Conservation (phyloP, 2,113 vertebrate genomes). For the Copsychus sechellarum region DNA sequence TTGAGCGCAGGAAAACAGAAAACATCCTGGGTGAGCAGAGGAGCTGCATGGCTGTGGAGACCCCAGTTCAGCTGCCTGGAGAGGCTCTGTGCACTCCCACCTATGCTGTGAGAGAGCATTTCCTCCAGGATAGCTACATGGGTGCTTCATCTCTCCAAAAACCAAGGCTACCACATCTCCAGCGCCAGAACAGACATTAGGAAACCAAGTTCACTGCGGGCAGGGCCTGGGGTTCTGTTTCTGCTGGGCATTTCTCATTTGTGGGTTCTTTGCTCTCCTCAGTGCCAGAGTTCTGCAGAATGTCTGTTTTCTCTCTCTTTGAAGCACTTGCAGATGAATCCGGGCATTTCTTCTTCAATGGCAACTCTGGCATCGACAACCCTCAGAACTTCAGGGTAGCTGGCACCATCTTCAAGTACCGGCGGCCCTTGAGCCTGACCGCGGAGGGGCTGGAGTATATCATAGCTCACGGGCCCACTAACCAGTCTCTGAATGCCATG, state of each 20-base stretch:
- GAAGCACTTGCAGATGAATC: constrained; percentile 86
- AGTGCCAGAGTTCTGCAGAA: not conserved
- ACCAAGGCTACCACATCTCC: not conserved
- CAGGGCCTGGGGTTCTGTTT: not conserved
- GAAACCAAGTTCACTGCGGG: not conserved
- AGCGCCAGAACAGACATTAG: not conserved
- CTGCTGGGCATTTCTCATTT: not conserved
- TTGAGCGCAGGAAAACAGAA: constrained; percentile 88
- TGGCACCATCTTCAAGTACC: constrained; percentile 88
- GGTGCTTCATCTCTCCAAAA: not conserved
- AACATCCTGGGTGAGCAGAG: constrained; percentile 83
- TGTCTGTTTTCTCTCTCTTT: not conserved
- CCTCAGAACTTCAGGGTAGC: constrained; percentile 89
- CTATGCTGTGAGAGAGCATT: not conserved
- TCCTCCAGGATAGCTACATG: not conserved
- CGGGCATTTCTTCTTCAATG: constrained; percentile 88
- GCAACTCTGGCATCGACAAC: constrained; percentile 85
- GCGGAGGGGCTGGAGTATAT: constrained; percentile 89
- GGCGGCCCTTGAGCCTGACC: constrained; percentile 78
- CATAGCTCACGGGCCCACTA: constrained; percentile 86
- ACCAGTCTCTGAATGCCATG: constrained; percentile 86
- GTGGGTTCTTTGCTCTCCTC: not conserved
- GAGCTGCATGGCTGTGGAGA: not conserved
- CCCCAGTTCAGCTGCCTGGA: not conserved
- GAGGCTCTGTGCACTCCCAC: not conserved